A percentile compares a stretch with the other conserved stretches of the same genome.
Evolutionary conservation across 1,140 invertebrate species (phyloP).

Genomic region (Hycleus phaleratus): DNA sequence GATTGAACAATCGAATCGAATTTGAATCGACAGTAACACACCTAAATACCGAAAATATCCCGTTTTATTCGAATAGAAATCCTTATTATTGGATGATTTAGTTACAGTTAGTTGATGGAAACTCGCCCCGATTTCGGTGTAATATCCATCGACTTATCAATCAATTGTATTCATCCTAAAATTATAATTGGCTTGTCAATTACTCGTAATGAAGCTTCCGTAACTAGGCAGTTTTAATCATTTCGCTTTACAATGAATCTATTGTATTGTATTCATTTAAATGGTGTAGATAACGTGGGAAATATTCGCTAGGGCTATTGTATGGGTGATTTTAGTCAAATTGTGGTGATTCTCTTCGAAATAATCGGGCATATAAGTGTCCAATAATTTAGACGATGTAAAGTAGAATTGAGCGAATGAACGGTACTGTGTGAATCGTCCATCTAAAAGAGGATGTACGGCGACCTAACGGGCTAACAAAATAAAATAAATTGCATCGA

Average conservation of each 20-base stretch:
- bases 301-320: not conserved
- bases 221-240: slow-evolving; percentile 18
- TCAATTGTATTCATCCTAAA: slow-evolving; percentile 23
- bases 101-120: too few species aligned
- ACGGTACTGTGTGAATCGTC: not conserved
- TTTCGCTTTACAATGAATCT: slow-evolving; percentile 7
- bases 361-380: slow-evolving; percentile 1
- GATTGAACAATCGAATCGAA: too few species aligned
- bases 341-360: not conserved
- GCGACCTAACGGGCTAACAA: slow-evolving; percentile 1
- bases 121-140: slow-evolving; percentile 5
- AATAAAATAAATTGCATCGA: slow-evolving; percentile 8
- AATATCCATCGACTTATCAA: slow-evolving; percentile 21
- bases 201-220: slow-evolving; percentile 24
- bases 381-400: too few species aligned
- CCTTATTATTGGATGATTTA: too few species aligned
- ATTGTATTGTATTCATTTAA: not conserved
- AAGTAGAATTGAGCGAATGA: too few species aligned
- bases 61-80: too few species aligned
- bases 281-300: not conserved
- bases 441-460: slow-evolving; percentile 4
- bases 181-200: slow-evolving; percentile 28
- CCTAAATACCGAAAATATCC: too few species aligned
- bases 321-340: not conserved
- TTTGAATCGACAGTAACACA: too few species aligned